phyloP scores from a whole-genome alignment of 2,888 invertebrate species.

The Colletes collaris region DNA sequence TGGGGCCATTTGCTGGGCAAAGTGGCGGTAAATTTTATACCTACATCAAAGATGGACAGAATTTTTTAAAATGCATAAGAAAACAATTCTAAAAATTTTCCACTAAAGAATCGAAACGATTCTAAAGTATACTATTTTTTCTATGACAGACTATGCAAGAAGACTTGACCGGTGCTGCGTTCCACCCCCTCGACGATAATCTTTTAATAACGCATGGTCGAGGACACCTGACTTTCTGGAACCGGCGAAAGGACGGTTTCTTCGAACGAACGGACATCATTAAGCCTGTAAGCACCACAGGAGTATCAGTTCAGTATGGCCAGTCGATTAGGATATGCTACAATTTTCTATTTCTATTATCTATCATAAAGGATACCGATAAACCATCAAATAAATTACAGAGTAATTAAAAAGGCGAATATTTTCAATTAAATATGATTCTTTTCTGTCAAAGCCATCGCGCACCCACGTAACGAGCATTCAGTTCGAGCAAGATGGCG shows the following conservation, averaged over 20 bases:
- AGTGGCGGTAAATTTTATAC: slow-evolving; percentile 90
- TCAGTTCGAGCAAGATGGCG: slow-evolving; percentile 95
- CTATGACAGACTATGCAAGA: slow-evolving; percentile 92
- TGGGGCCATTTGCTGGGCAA: slow-evolving; percentile 96
- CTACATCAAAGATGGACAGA: too few species aligned
- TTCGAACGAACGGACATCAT: slow-evolving; percentile 95
- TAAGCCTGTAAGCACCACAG: slow-evolving; percentile 86
- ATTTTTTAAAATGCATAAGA: too few species aligned
- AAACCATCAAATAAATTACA: too few species aligned
- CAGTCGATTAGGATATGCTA: too few species aligned
- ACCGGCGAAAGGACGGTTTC: slow-evolving; percentile 94
- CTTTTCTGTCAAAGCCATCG: slow-evolving; percentile 86
- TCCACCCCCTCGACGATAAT: slow-evolving; percentile 96
- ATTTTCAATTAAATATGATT: background rate
- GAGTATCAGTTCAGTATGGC: too few species aligned
- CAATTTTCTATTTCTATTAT: too few species aligned
- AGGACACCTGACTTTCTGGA: slow-evolving; percentile 96
- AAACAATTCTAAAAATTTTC: background rate
- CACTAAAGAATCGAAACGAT: background rate
- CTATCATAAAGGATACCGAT: too few species aligned
- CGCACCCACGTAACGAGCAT: slow-evolving; percentile 93
- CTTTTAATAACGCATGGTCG: slow-evolving; percentile 95
- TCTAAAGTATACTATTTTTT: background rate
- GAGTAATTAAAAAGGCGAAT: too few species aligned
- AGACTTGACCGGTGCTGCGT: slow-evolving; percentile 93